phyloP scores from a whole-genome alignment of 1,140 invertebrate species.

The Ylistrum balloti region DNA sequence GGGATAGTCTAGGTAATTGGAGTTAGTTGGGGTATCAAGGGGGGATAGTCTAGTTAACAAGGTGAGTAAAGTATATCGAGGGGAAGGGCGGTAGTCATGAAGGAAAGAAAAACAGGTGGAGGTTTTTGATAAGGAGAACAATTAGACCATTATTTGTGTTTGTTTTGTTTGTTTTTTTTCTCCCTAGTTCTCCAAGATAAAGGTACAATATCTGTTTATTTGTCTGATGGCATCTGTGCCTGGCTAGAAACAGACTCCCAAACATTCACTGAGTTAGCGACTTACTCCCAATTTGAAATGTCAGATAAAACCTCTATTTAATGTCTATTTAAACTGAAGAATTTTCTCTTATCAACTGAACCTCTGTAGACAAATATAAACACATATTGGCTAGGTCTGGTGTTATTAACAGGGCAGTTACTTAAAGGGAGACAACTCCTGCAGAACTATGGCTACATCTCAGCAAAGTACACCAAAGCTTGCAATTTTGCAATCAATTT shows the following conservation, averaged over 20 bases:
- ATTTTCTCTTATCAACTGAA: conserved; percentile 14
- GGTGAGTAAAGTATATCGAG: too few relatives aligned
- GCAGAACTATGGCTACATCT: neutral
- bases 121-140: too few relatives aligned
- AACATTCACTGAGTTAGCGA: neutral
- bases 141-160: too few relatives aligned
- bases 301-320: neutral
- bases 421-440: neutral
- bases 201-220: neutral
- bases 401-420: neutral
- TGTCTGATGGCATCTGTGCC: neutral
- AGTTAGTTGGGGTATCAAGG: too few relatives aligned
- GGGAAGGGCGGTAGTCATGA: too few relatives aligned
- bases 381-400: neutral
- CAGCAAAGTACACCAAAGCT: too few relatives aligned
- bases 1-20: too few relatives aligned
- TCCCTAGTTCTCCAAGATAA: too few relatives aligned
- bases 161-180: too few relatives aligned
- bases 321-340: conserved; percentile 15
- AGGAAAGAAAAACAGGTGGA: too few relatives aligned
- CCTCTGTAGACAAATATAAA: conserved; percentile 15
- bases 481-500: too few relatives aligned
- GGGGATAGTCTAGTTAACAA: too few relatives aligned
- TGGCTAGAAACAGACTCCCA: neutral
- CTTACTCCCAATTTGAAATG: conserved; percentile 13